Percentiles rank a stretch among this genome's conserved stretches.
These are phyloP conservation scores for Ylistrum balloti DNA, from an alignment of 1,140 invertebrate genomes.

Conservation along the genomic window DNA sequence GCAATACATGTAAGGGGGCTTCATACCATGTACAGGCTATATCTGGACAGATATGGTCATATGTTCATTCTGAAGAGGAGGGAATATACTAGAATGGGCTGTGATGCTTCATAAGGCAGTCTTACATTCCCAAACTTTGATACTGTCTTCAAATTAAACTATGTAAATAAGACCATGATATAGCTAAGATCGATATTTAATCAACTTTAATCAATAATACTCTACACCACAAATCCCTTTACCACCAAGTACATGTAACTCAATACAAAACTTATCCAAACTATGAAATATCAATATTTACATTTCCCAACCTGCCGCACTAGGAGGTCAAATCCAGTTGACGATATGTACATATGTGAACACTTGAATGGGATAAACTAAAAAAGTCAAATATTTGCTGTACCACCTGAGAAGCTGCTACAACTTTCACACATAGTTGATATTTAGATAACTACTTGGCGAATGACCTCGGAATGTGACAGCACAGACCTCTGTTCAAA, in stretches of 20 bases:
- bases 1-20: too few species aligned
- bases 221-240: not conserved
- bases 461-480: not conserved
- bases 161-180: not conserved
- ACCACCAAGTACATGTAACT: not conserved
- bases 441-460: not conserved
- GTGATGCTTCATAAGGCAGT: too few species aligned
- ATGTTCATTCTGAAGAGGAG: too few species aligned
- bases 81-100: too few species aligned
- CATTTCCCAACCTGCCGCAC: slow-evolving; percentile 30
- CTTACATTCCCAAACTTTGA: too few species aligned
- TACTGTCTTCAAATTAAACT: not conserved
- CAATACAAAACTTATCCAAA: not conserved
- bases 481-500: not conserved
- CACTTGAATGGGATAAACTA: not conserved
- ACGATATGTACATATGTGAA: not conserved
- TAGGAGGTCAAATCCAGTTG: not conserved
- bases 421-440: not conserved
- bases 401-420: not conserved
- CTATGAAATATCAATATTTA: slow-evolving; percentile 36
- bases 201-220: not conserved
- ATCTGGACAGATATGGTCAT: too few species aligned
- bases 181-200: not conserved
- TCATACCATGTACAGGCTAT: too few species aligned
- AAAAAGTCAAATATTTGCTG: not conserved